A percentile compares a stretch with the other conserved stretches of the same genome.
Evolutionary conservation across 1,140 invertebrate species (phyloP).

Genomic region (Globodera ellingtonae): DNA sequence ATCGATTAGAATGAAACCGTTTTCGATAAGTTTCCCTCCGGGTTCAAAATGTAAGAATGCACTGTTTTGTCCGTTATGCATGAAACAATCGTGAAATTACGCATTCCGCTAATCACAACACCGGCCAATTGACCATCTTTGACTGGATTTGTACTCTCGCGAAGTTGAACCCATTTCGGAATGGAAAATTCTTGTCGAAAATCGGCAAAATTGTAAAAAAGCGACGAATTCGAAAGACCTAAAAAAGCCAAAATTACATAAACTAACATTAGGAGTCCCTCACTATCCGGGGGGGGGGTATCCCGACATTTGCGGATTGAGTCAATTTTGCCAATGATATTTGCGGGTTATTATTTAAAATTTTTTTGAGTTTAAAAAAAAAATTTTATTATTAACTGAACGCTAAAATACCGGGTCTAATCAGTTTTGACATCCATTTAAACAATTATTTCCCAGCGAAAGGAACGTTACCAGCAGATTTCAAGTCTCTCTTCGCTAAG

Average conservation of each 20-base stretch:
- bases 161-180: constrained; percentile 21
- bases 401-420: too few species aligned
- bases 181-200: background rate
- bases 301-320: too few species aligned
- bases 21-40: constrained; percentile 15
- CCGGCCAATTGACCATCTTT: constrained; percentile 23
- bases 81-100: constrained; percentile 8
- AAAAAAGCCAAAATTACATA: background rate
- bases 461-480: too few species aligned
- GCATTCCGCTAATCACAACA: constrained; percentile 9
- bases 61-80: constrained; percentile 19
- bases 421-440: too few species aligned
- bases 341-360: too few species aligned
- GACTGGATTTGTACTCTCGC: constrained; percentile 1
- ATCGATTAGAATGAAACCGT: constrained; percentile 6
- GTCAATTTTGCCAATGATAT: too few species aligned
- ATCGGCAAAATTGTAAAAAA: constrained; percentile 26
- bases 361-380: too few species aligned
- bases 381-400: too few species aligned
- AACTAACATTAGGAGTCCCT: background rate
- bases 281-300: background rate
- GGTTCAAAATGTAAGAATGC: constrained; percentile 14
- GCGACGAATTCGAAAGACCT: constrained; percentile 22
- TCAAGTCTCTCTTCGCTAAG: too few species aligned
- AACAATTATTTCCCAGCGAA: too few species aligned